phyloP scores from a whole-genome alignment of 1,140 invertebrate genomes.

The Hetaerina americana region DNA sequence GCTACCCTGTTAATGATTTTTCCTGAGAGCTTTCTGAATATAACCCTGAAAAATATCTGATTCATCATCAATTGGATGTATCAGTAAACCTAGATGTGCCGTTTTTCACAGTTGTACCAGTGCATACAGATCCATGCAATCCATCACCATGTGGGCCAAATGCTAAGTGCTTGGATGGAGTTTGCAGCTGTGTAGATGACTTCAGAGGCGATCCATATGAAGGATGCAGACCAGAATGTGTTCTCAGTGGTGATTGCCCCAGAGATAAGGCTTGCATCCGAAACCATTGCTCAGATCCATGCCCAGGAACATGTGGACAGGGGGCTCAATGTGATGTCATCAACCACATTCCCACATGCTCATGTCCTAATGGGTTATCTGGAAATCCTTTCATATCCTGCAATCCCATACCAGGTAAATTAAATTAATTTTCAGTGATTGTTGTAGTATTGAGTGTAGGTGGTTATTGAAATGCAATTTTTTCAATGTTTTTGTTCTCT shows the following conservation, averaged over 20 bases:
- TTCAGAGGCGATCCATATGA: conserved; percentile 28
- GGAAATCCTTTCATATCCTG: conserved; percentile 23
- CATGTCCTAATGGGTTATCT: conserved; percentile 20
- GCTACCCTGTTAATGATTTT: not conserved
- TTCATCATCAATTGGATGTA: no score
- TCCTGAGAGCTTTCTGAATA: no score
- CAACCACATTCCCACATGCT: conserved; percentile 19
- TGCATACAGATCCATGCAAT: conserved; percentile 19
- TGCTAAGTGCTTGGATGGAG: conserved; percentile 23
- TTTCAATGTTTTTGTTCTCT: conserved; percentile 9
- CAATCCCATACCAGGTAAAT: conserved; percentile 10
- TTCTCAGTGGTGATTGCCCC: conserved; percentile 22
- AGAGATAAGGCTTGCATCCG: conserved; percentile 24
- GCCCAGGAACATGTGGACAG: conserved; percentile 22
- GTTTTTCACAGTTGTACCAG: conserved; percentile 11
- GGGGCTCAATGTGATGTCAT: conserved; percentile 24
- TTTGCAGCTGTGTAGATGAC: conserved; percentile 20
- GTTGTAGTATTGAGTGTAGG: not conserved
- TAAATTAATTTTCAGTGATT: not conserved
- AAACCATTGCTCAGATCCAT: conserved; percentile 26
- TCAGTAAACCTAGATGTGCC: no score
- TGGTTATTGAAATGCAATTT: no score
- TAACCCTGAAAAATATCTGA: no score
- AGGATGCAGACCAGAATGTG: conserved; percentile 24
- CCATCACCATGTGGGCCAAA: conserved; percentile 28